These are phyloP conservation scores for Oryzias melastigma DNA, from an alignment of 2,113 vertebrate genomes.

Conservation along the genomic window DNA sequence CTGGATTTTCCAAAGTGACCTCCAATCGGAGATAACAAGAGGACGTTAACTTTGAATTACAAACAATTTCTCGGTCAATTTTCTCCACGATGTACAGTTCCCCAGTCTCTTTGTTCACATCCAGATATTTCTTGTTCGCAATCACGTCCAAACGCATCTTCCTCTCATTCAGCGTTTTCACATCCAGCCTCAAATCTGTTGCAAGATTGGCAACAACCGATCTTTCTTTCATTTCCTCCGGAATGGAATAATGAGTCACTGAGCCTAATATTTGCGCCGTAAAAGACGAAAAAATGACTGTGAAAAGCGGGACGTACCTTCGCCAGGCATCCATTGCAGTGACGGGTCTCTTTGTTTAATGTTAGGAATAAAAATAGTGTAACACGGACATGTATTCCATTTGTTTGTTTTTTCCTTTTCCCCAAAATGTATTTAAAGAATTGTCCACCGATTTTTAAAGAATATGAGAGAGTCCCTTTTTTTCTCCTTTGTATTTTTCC, in stretches of 20 bases:
- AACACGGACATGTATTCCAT: too few species aligned
- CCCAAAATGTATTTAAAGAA: too few species aligned
- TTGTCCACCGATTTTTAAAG: background rate
- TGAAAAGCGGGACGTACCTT: slow-evolving; percentile 12
- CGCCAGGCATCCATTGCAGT: background rate
- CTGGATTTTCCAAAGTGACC: background rate
- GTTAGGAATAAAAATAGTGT: background rate
- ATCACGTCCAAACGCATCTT: slow-evolving; percentile 59
- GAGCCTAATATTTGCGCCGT: background rate
- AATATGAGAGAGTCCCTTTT: accelerated
- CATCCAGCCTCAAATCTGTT: slow-evolving; percentile 74
- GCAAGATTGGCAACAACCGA: slow-evolving; percentile 77
- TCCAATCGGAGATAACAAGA: slow-evolving; percentile 4
- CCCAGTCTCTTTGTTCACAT: slow-evolving; percentile 79
- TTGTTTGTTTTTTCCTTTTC: too few species aligned
- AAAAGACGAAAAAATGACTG: background rate
- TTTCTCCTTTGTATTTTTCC: too few species aligned
- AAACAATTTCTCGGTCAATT: slow-evolving; percentile 73
- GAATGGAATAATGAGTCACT: slow-evolving; percentile 71
- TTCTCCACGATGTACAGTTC: slow-evolving; percentile 74
- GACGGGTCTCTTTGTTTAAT: too few species aligned
- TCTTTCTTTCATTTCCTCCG: slow-evolving; percentile 76
- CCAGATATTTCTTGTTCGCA: slow-evolving; percentile 71
- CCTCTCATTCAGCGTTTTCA: slow-evolving; percentile 56
- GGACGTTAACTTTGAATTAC: background rate